Evolutionary conservation across 2,113 vertebrate genomes (phyloP).

Genomic region (Antechinus stuartii): DNA sequence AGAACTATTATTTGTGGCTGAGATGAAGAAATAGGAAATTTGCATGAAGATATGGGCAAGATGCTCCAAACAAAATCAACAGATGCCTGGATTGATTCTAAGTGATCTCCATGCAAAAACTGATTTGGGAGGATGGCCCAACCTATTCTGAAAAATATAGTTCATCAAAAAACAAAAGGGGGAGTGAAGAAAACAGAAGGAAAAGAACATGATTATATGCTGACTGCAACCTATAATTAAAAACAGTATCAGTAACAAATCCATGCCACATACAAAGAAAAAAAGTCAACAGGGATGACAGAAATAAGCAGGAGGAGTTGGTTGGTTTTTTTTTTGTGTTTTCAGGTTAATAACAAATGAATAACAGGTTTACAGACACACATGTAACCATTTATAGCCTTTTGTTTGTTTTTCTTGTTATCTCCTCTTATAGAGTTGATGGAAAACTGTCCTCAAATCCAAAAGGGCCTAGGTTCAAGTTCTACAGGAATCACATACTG

Average conservation of each 20-base stretch:
- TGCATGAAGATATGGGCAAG: not conserved
- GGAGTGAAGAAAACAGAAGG: not conserved
- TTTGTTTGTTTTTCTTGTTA: not conserved
- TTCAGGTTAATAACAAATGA: not conserved
- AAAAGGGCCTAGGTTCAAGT: not conserved
- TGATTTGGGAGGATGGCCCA: not conserved
- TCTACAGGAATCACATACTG: not conserved
- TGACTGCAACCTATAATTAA: not conserved
- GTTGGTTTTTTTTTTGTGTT: not conserved
- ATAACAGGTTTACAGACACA: not conserved
- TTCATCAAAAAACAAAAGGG: not conserved
- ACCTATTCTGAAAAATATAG: not conserved
- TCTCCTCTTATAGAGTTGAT: not conserved
- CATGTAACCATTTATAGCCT: not conserved
- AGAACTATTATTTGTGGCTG: not conserved
- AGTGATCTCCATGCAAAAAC: not conserved
- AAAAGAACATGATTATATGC: not conserved
- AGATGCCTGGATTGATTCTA: not conserved
- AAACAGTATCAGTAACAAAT: not conserved
- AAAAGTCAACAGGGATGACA: not conserved
- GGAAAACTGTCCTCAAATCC: not conserved
- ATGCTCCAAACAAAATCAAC: not conserved
- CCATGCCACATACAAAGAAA: not conserved
- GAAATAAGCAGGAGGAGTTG: not conserved
- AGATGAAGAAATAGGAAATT: not conserved